Percentiles rank a stretch among this genome's conserved stretches.
phyloP scores from a whole-genome alignment of 1,140 invertebrate species.

The Psilanteris sp. region DNA sequence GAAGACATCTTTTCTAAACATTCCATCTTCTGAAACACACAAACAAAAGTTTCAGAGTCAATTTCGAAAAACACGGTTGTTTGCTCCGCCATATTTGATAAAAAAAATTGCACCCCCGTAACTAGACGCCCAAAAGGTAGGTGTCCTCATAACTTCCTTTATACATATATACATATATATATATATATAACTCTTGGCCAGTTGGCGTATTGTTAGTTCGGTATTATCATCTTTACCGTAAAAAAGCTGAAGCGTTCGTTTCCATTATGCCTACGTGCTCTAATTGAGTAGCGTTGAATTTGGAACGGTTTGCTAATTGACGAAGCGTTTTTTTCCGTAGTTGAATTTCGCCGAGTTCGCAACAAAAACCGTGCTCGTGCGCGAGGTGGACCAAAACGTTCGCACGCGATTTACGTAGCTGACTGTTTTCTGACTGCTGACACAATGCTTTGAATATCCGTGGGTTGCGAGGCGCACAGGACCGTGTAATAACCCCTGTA shows the following conservation, averaged over 20 bases:
- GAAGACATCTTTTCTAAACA: no score
- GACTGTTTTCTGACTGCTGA: conserved; percentile 58
- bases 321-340: conserved; percentile 29
- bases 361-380: conserved; percentile 15
- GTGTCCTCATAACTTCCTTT: no score
- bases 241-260: conserved; percentile 17
- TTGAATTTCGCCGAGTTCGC: conserved; percentile 43
- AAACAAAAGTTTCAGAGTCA: no score
- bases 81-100: no score
- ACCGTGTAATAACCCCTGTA: conserved; percentile 66
- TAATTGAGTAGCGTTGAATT: conserved; percentile 39
- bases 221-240: no score
- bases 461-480: conserved; percentile 42
- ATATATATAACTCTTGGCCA: no score
- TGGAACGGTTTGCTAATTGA: conserved; percentile 48
- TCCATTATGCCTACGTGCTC: conserved; percentile 20
- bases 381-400: conserved; percentile 31
- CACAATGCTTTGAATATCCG: conserved; percentile 56
- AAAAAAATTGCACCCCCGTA: no score
- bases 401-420: conserved; percentile 31
- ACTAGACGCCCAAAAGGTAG: no score
- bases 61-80: no score
- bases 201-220: no score
- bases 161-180: no score
- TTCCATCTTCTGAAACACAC: no score